Evolutionary conservation across 2,113 vertebrate species (phyloP), one percentile per base, ranked within the genome.

Genomic region (Bos indicus): DNA sequence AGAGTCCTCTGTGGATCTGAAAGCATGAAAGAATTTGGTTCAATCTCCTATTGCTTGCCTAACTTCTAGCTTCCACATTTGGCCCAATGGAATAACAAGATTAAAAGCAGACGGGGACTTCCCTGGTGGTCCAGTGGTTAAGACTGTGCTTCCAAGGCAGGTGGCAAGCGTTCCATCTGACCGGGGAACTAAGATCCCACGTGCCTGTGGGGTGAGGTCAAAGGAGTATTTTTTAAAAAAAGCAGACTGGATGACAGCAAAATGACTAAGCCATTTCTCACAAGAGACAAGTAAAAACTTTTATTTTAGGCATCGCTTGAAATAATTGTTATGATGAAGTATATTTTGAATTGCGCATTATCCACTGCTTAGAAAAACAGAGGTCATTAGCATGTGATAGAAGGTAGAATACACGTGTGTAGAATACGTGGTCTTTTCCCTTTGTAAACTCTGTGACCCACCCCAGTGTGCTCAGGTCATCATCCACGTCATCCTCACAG

Each of bases 261-360:
- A 95, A 94, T 84, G 89, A 97, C 83, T 36, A 92, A 92, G 26
- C n/a, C 9, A 71, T 62, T 88, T 94, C 86, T 96, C 62, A 84
- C n/a, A 74, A 52, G 96, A 43, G 46, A 54, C 71, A 81, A 78
- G 78, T 57, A 48, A 48, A 48, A 48, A 48, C 12, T 48, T 40
- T 33, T 8, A 88, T 30, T 64, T 77, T 43, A 43, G 71, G 14
- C 12, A 36, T 96, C 33, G 14, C 40, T 23, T 88, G 67, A 82
- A 94, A 77, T 89, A 62, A 82, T 80, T 78, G 64, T 78, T 60
- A 59, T 12, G 52, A 84, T 54, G 46, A 77, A 60, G 12, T 30
- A 1, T 46, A 52, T 60, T 92, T 95, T 64, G 67, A 95, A 82
- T 67, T 57, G 89, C 12, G 17, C 48, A 56, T 33, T 33, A 16